Percentiles rank a stretch among this genome's conserved stretches.
Evolutionary conservation across 2,113 vertebrate species (phyloP).

Genomic region (Prolemur simus): DNA sequence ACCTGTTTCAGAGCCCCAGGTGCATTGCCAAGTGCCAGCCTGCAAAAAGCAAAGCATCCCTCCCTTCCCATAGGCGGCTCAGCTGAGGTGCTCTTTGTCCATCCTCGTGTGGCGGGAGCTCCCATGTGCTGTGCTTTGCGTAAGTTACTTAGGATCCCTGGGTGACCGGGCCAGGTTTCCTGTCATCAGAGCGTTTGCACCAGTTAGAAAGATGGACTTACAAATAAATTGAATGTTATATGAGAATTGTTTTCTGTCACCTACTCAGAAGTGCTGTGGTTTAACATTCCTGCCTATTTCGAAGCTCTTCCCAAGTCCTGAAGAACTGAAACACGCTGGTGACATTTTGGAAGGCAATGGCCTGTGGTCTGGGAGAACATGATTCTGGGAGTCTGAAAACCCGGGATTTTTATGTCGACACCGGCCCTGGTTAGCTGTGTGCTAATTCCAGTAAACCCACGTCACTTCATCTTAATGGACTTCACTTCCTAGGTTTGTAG

Average conservation of each 20-base stretch:
- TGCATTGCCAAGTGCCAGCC: not conserved
- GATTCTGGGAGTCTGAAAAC: not conserved
- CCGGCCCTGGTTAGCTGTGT: not conserved
- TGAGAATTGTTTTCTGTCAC: not conserved
- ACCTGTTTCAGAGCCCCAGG: not conserved
- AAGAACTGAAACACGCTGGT: not conserved
- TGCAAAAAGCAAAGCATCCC: not conserved
- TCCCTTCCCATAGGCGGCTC: not conserved
- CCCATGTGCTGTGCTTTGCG: rapidly evolving
- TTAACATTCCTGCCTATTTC: not conserved
- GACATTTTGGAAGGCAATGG: not conserved
- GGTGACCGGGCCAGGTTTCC: not conserved
- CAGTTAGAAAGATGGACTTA: not conserved
- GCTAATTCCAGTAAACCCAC: not conserved
- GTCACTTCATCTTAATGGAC: not conserved
- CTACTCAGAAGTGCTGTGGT: not conserved
- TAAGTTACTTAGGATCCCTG: not conserved
- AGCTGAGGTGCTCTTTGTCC: not conserved
- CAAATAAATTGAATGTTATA: rapidly evolving
- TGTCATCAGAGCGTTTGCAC: not conserved
- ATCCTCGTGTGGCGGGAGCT: not conserved
- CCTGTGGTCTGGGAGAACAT: not conserved
- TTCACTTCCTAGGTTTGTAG: not conserved
- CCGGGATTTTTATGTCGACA: not conserved
- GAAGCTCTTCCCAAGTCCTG: not conserved